Evolutionary conservation across 2,113 vertebrate genomes (phyloP).

Genomic region (Empidonax alnorum): DNA sequence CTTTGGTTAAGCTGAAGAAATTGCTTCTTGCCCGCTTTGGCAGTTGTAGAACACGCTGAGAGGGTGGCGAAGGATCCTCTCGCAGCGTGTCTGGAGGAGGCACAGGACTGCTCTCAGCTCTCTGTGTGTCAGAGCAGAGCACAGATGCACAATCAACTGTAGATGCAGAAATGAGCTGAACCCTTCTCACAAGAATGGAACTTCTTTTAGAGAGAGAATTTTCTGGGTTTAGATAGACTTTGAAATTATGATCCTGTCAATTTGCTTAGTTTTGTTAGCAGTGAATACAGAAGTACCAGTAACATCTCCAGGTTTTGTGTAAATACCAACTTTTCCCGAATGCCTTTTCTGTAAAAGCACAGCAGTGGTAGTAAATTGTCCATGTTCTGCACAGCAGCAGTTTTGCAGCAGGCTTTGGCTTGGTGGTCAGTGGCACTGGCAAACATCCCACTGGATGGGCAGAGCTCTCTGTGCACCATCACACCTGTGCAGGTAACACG

Average conservation of each 20-base stretch:
- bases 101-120: background rate
- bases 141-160: background rate
- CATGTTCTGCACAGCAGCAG: background rate
- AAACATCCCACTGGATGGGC: accelerated
- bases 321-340: background rate
- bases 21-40: background rate
- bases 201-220: background rate
- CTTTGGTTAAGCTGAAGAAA: slow-evolving; percentile 3
- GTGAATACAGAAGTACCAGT: background rate
- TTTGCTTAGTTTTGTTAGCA: background rate
- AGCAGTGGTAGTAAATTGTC: accelerated
- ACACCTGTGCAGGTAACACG: accelerated
- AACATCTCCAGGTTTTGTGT: background rate
- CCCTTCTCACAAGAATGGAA: background rate
- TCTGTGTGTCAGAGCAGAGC: background rate
- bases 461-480: background rate
- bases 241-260: background rate
- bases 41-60: background rate
- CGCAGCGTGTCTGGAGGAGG: background rate
- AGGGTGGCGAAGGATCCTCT: background rate
- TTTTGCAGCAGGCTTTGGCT: background rate
- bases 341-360: background rate
- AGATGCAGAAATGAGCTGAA: background rate
- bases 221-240: background rate
- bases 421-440: accelerated